These are phyloP conservation scores for Melipona beecheii DNA, from an alignment of 2,888 invertebrate species.

Conservation along the genomic window DNA sequence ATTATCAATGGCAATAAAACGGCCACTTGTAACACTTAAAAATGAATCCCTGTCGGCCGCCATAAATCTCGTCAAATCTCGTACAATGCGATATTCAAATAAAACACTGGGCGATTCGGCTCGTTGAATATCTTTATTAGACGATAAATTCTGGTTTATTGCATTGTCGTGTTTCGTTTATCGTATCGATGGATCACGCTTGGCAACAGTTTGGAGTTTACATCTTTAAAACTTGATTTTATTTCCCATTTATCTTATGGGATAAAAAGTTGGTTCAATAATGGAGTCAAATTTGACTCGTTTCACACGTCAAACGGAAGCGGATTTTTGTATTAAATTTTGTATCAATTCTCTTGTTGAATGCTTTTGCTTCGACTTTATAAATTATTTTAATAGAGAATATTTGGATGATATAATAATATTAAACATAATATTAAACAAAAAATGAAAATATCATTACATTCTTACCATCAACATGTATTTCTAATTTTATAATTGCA, in stretches of 20 bases:
- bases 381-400: too few relatives aligned
- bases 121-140: not conserved
- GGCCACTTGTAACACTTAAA: constrained; percentile 5
- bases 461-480: too few relatives aligned
- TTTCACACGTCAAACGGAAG: too few relatives aligned
- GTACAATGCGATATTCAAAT: not conserved
- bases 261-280: not conserved
- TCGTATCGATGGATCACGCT: not conserved
- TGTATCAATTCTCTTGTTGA: too few relatives aligned
- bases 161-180: not conserved
- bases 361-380: too few relatives aligned
- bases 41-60: not conserved
- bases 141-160: constrained; percentile 6
- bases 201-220: not conserved
- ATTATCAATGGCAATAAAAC: constrained; percentile 16
- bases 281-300: too few relatives aligned
- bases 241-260: not conserved
- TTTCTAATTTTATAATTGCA: too few relatives aligned
- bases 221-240: not conserved
- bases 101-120: not conserved
- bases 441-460: too few relatives aligned
- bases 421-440: too few relatives aligned
- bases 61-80: constrained; percentile 5
- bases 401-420: too few relatives aligned
- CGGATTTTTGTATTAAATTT: too few relatives aligned